Conservation (phyloP, 2,888 invertebrate genomes). For the Kryphioiulus occultus region DNA sequence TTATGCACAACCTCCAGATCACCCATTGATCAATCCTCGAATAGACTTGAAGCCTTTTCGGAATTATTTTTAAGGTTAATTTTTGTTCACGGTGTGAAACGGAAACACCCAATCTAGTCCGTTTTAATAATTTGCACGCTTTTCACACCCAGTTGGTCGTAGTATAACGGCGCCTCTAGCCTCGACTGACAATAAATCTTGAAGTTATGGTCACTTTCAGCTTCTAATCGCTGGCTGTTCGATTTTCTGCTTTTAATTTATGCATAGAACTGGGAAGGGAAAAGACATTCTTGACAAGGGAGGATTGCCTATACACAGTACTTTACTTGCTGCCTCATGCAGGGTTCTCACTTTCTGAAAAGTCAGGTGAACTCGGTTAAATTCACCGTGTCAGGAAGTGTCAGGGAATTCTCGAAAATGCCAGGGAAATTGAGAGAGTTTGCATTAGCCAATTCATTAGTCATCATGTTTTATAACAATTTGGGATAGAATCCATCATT, state of each 20-base stretch:
- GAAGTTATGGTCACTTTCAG: neutral
- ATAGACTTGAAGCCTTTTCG: neutral
- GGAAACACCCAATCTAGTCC: neutral
- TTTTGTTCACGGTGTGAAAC: neutral
- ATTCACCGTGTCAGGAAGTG: no score
- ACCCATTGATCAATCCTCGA: neutral
- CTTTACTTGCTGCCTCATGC: no score
- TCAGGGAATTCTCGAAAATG: no score
- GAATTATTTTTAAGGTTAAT: neutral
- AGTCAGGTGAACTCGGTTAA: no score
- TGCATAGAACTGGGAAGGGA: no score
- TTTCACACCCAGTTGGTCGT: neutral
- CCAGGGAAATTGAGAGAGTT: no score
- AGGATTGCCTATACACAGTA: no score
- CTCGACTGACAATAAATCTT: neutral
- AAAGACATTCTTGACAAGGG: no score
- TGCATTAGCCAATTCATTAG: no score
- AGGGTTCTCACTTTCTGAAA: no score
- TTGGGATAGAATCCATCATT: no score
- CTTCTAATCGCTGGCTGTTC: neutral
- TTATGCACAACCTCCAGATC: conserved; percentile 35
- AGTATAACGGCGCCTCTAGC: neutral
- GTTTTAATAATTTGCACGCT: neutral
- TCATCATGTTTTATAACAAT: no score
- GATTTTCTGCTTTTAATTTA: neutral